Evolutionary conservation across 2,888 invertebrate genomes (phyloP), one percentile per base, ranked within the genome.

Genomic region (Apoda limacodes): DNA sequence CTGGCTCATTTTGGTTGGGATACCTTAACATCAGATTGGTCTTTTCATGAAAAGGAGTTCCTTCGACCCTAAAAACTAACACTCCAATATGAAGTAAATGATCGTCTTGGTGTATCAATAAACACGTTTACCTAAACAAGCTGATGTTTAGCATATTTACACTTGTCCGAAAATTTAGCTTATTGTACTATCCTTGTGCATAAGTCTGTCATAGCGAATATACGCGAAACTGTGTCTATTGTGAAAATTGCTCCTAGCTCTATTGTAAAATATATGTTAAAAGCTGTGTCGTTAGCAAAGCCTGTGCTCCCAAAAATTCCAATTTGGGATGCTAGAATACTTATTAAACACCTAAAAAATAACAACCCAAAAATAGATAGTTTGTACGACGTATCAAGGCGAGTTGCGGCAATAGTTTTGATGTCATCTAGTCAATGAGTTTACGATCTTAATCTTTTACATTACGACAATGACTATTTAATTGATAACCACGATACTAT

Each of bases 101-200:
- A 40, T n/a, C n/a, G n/a, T n/a, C n/a, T n/a, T n/a, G n/a, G n/a
- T n/a, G n/a, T n/a, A n/a, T n/a, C n/a, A n/a, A n/a, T n/a, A n/a
- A n/a, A n/a, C n/a, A n/a, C n/a, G n/a, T n/a, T n/a, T n/a, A n/a
- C n/a, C n/a, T 61, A 45, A 43, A 38, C 37, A 35, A 33, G 35
- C 5, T 28, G 36, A 10, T 43, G 37, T 13, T 27, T 43, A 23
- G 39, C 33, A 6, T 13, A 40, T 11, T 21, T 43, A 9, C 36
- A 28, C 25, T 5, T 39, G 5, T 22, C 14, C 5, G 29, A 43
- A 13, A 6, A 17, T 4, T 25, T 46, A 10, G 34, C 45, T 3
- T 39, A 39, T 14, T 22, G 40, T 6, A 37, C 43, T 9, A 45
- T 44, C 30, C 23, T 41, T 1, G 39, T 47, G 3, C 45, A 45